phyloP scores from a whole-genome alignment of 2,888 invertebrate species.

The Xiphydria camelus region DNA sequence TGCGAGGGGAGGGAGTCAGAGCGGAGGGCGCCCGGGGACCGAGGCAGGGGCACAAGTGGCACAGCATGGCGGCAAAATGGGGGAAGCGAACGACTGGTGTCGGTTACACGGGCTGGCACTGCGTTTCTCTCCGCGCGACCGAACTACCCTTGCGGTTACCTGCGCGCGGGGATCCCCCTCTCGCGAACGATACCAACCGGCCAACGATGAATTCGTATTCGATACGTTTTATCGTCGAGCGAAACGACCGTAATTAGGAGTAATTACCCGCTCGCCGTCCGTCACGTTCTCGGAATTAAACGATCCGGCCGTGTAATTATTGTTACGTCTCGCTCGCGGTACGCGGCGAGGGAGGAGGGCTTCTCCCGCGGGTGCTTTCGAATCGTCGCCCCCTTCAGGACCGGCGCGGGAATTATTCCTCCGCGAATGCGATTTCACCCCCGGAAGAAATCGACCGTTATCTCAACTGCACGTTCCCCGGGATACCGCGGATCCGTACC shows the following conservation, averaged over 20 bases:
- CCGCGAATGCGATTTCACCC: no score
- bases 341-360: no score
- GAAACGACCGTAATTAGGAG: not conserved
- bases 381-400: no score
- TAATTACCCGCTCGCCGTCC: not conserved
- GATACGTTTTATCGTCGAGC: slow-evolving; percentile 3
- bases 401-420: no score
- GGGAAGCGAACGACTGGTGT: slow-evolving; percentile 53
- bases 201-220: not conserved
- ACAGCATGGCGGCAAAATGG: slow-evolving; percentile 44
- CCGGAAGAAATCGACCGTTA: no score
- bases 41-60: slow-evolving; percentile 37
- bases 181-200: not conserved
- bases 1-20: slow-evolving; percentile 12
- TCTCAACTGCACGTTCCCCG: no score
- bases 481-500: no score
- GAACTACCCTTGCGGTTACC: slow-evolving; percentile 42
- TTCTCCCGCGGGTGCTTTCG: no score
- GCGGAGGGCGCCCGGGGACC: slow-evolving; percentile 15
- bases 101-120: slow-evolving; percentile 53
- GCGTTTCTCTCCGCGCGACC: slow-evolving; percentile 29
- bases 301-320: not conserved
- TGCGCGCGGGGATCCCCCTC: not conserved
- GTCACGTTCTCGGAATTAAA: not conserved
- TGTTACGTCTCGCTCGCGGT: not conserved